Base-by-base conservation (phyloP, 2,888 invertebrate genomes). In the Drosophila nigricruria region DNA sequence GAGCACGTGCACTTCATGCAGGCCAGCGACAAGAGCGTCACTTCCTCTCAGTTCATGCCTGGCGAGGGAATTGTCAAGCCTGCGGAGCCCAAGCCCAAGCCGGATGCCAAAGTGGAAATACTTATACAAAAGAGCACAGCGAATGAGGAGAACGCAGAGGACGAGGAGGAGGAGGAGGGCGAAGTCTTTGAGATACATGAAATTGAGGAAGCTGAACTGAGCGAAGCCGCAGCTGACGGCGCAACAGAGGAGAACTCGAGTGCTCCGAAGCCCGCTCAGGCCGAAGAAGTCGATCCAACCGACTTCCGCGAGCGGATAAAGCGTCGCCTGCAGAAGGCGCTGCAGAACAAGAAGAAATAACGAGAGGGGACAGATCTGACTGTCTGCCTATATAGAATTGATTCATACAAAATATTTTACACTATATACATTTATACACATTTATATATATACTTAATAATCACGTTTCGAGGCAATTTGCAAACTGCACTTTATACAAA, bases 221-320 rank as follows among this genome's bases (percentile, higher is more conserved):
- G 32, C 6, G 50, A 61, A 45, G 3, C 49, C 18, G n/a, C 57
- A 20, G 25, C 45, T 10, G 54, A 54, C 30, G 40, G 30, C 5
- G 38, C 5, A 23, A 43, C n/a, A 3, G 74, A 57, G 3, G 70
- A 65, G 8, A 70, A 64, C 47, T 45, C 43, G 14, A 40, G 42
- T 36, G 40, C 50, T 38, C 9, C n/a, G n/a, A 30, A 54, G 9
- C 42, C 58, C 10, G 20, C 30, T 34, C 27, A 30, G 12, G 12
- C 34, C 3, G 78, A 73, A 42, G 67, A 71, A 14, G 57, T 79
- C 16, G 83, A 88, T 56, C 77, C 91, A 3, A 89, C 91, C 61
- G 92, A 91, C 73, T 91, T 92, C 50, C 91, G 92, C 3, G 92
- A 92, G 50, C 91, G 91, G 80, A 92, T 92, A 27, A 92, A 92